Base-by-base conservation (phyloP, 2,113 vertebrate species). In the Diphyllodes magnificus region DNA sequence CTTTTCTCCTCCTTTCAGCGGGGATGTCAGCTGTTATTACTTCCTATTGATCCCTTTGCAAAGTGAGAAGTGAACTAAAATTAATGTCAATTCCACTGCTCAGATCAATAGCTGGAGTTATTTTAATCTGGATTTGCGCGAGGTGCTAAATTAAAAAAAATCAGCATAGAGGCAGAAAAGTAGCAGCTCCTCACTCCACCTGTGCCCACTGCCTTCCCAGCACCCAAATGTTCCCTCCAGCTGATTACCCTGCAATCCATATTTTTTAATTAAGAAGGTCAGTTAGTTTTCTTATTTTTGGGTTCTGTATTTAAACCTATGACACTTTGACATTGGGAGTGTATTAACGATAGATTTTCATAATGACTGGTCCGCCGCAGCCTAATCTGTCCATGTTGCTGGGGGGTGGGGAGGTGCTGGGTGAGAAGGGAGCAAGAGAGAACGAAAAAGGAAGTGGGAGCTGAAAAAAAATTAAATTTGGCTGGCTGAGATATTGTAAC, bases 1-100 rank as follows among this genome's bases (percentile, higher is more conserved):
- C 98, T 98, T 97, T 98, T 98, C 98, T 98, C 97, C 98, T 98
- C 98, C 98, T 98, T 98, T 98, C 98, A 98, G 97, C 96, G 81
- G 98, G 98, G 97, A 98, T 99, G 99, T 99, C 99, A 99, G 98
- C 98, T 99, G 98, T 99, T 99, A 99, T 99, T 99, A 98, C 98
- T 98, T 98, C 95, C 98, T 99, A 99, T 99, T 99, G 99, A 99
- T 99, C 98, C 97, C 97, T 98, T 98, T 98, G 98, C 98, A 98
- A 99, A 98, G 98, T 98, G 98, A 99, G 98, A 99, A 99, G 98
- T 99, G 98, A 99, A 99, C 98, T 99, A 98, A 99, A 99, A 99
- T 99, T 98, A 99, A 99, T 99, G 99, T 99, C 99, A 98, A 98
- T 99, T 99, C 99, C 98, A 99, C 97, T 98, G 97, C 97, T 98